These are phyloP conservation scores for Cinara cedri DNA, from an alignment of 2,888 invertebrate species.

Conservation along the genomic window DNA sequence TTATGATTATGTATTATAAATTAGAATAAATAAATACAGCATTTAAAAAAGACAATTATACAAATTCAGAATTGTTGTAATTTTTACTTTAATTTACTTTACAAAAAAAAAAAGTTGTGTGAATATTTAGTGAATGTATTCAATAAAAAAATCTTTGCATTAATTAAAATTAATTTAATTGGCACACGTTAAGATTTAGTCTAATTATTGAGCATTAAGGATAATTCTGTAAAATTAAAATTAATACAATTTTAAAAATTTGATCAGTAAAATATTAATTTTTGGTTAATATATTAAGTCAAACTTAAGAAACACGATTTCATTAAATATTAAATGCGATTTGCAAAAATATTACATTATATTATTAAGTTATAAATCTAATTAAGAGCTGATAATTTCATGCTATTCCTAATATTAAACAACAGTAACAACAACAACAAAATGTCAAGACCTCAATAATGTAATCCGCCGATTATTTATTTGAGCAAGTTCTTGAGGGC, in stretches of 20 bases:
- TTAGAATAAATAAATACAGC: too few species aligned
- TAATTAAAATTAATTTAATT: conserved; percentile 1
- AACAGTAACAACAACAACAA: conserved; percentile 47
- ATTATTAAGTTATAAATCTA: conserved; percentile 38
- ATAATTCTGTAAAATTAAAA: conserved; percentile 17
- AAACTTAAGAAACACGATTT: conserved; percentile 51
- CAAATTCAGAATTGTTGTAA: too few species aligned
- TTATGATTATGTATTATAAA: too few species aligned
- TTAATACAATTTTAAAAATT: conserved; percentile 1
- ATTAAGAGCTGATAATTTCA: conserved; percentile 49
- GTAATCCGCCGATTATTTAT: conserved; percentile 52
- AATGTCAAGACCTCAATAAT: conserved; percentile 50
- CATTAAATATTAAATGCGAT: conserved; percentile 48
- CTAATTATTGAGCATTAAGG: background rate
- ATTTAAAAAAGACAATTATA: too few species aligned
- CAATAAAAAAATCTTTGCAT: background rate
- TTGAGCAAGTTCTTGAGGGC: conserved; percentile 54
- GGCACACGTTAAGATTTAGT: background rate
- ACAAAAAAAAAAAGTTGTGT: too few species aligned
- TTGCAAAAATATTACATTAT: conserved; percentile 32
- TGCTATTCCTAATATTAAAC: conserved; percentile 48
- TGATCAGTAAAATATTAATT: conserved; percentile 3
- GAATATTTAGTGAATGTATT: background rate
- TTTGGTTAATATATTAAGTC: conserved; percentile 35
- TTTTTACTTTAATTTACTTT: too few species aligned